Evolutionary conservation across 2,888 invertebrate genomes (phyloP), one percentile per base, ranked within the genome.

Genomic region (Lasius fuliginosus): DNA sequence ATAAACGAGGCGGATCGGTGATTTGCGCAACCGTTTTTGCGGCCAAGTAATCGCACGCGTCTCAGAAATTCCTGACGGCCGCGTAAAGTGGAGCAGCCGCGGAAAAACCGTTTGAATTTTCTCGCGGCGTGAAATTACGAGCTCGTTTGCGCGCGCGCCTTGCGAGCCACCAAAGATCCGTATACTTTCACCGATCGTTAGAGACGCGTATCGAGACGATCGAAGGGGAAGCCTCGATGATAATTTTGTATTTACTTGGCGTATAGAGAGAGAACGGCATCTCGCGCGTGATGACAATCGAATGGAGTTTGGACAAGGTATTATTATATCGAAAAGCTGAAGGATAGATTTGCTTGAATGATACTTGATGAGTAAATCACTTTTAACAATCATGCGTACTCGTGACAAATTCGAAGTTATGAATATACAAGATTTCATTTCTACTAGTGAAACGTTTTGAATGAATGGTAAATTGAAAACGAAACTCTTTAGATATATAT

Each of bases 111-210:
- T 83, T 49, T 53, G 82, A 82, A 76, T 85, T 86, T 86, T 77
- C 76, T 60, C 82, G 76, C 76, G n/a, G 49, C 56, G 86, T 64
- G 86, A 87, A 82, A 84, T 86, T 86, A 27, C 46, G 58, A 53
- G 23, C 75, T 75, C 46, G 46, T 75, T 65, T 27, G n/a, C 33
- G 5, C 69, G 5, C 69, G 36, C 36, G 11, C 6, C 6, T 60
- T 46, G 64, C 12, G 33, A 62, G n/a, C 30, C 18, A 23, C 23
- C 68, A 83, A 64, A 68, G 64, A 74, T 81, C 53, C 27, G 42
- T 65, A 83, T 85, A 90, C 90, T 90, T 90, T 90, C 89, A 87
- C 89, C 88, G 73, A 83, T 90, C 86, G 81, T 64, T 73, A 56
- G 49, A 58, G 33, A 76, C 8, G 56, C 56, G 40, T 56, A 23